phyloP scores from a whole-genome alignment of 2,113 vertebrate genomes.

The Aegotheles bennettii region DNA sequence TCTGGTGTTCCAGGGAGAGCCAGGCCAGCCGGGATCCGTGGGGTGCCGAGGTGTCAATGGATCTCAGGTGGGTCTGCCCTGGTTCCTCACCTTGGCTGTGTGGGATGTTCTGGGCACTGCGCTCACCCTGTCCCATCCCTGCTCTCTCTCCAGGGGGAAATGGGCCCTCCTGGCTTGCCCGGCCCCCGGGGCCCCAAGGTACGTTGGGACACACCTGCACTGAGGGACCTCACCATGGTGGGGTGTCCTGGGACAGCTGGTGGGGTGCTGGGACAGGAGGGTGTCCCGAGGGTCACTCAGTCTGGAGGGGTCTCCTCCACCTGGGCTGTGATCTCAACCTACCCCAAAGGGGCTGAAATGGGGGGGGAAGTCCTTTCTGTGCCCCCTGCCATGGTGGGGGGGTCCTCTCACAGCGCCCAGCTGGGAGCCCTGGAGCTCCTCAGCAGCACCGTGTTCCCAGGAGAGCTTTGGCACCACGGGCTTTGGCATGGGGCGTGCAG shows the following conservation, averaged over 20 bases:
- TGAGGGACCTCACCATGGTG: too few species aligned
- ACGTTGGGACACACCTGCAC: rapidly evolving
- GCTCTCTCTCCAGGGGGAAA: slow-evolving; percentile 76
- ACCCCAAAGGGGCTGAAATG: neutral
- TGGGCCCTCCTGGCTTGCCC: slow-evolving; percentile 72
- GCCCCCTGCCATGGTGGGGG: rapidly evolving
- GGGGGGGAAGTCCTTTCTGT: neutral
- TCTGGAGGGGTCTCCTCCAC: neutral
- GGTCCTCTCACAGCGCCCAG: rapidly evolving
- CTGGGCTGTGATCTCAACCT: neutral
- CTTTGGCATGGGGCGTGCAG: rapidly evolving
- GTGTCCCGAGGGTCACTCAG: rapidly evolving
- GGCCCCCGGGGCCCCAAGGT: slow-evolving; percentile 81
- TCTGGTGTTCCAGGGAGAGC: slow-evolving; percentile 66
- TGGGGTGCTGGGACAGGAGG: neutral
- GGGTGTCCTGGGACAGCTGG: neutral
- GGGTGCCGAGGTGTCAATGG: slow-evolving; percentile 80
- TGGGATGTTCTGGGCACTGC: rapidly evolving
- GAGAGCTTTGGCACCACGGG: neutral
- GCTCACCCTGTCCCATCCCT: neutral
- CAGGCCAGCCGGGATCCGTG: slow-evolving; percentile 70
- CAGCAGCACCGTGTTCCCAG: rapidly evolving
- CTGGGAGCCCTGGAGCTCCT: neutral
- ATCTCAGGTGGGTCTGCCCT: slow-evolving; percentile 72
- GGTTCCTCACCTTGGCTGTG: rapidly evolving